A percentile compares a stretch with the other conserved stretches of the same genome.
phyloP scores from a whole-genome alignment of 1,140 invertebrate genomes.

The Drosophila insularis region DNA sequence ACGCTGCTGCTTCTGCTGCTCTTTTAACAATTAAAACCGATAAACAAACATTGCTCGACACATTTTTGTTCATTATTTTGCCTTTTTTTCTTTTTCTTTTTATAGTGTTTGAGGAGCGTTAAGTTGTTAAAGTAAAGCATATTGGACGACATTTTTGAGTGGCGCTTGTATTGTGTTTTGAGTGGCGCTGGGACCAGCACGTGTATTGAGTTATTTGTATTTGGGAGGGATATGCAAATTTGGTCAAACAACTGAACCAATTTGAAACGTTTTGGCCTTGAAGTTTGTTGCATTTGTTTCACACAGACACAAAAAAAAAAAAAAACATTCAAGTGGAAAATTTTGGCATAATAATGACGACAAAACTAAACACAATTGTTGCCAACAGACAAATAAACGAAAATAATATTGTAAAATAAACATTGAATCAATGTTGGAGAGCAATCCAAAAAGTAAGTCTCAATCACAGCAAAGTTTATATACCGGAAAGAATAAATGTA shows the following conservation, averaged over 20 bases:
- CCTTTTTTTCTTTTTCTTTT: not conserved
- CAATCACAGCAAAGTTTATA: not conserved
- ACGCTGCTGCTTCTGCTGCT: conserved; percentile 16
- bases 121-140: not conserved
- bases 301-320: not conserved
- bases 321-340: conserved; percentile 31
- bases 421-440: not conserved
- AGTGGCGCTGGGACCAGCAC: conserved; percentile 43
- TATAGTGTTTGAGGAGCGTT: not conserved
- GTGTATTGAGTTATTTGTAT: conserved; percentile 41
- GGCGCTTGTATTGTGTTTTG: conserved; percentile 6
- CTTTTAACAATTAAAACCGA: conserved; percentile 45
- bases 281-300: conserved; percentile 46
- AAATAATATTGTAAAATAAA: not conserved
- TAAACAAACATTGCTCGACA: conserved; percentile 55
- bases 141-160: conserved; percentile 20
- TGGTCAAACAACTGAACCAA: conserved; percentile 46
- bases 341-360: conserved; percentile 40
- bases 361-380: not conserved
- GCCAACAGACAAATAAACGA: not conserved
- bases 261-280: conserved; percentile 69
- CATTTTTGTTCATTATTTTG: conserved; percentile 36
- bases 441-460: not conserved
- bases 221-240: conserved; percentile 58
- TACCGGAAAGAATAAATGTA: too few relatives aligned